phyloP scores from a whole-genome alignment of 1,140 invertebrate species.

The Chrysopa pallens region DNA sequence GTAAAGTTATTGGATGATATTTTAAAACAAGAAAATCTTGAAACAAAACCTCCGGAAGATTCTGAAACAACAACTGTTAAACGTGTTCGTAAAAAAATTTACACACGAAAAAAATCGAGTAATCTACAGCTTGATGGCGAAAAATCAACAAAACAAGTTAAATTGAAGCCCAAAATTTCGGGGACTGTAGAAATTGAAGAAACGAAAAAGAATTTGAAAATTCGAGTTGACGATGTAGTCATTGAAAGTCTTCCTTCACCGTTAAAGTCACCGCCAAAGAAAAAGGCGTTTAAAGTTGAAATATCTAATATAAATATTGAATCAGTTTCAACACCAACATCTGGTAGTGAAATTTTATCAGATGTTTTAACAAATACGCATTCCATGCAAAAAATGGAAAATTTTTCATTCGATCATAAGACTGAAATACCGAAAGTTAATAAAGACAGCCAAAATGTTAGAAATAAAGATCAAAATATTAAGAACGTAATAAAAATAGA shows the following conservation, averaged over 20 bases:
- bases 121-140: conserved; percentile 6
- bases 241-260: conserved; percentile 18
- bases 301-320: conserved; percentile 10
- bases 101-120: conserved; percentile 11
- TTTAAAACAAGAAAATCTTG: conserved; percentile 29
- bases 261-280: no score
- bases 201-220: conserved; percentile 21
- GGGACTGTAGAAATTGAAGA: conserved; percentile 4
- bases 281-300: no score
- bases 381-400: no score
- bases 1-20: conserved; percentile 27
- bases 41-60: conserved; percentile 7
- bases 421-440: no score
- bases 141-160: background rate
- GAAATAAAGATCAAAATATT: no score
- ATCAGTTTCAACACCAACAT: conserved; percentile 3
- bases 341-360: no score
- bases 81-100: conserved; percentile 4
- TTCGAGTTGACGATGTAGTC: conserved; percentile 29
- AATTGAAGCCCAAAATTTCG: background rate
- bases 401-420: no score
- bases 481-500: no score
- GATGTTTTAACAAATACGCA: no score
- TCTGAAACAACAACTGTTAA: no score
- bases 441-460: no score